Percentiles rank a stretch among this genome's conserved stretches.
Conservation (phyloP, 2,797 vertebrate species). For the Agapornis canus region DNA sequence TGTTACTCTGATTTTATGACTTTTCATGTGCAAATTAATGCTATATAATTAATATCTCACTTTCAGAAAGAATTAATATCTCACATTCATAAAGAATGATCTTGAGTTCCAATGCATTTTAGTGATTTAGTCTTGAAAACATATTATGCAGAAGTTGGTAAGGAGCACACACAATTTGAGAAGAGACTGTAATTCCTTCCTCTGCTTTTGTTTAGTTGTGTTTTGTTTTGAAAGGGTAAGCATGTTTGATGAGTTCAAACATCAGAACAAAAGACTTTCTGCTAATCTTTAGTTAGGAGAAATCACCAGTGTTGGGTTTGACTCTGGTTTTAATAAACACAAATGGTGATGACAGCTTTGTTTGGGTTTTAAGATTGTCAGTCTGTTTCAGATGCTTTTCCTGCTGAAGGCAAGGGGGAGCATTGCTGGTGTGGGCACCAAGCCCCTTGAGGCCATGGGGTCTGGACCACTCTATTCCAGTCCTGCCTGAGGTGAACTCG, state of each 20-base stretch:
- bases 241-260: conserved; percentile 18
- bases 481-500: neutral
- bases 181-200: neutral
- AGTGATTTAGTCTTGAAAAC: neutral
- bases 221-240: conserved; percentile 31
- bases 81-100: neutral
- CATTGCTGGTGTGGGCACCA: neutral
- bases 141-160: neutral
- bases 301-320: conserved; percentile 35
- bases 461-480: neutral
- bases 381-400: neutral
- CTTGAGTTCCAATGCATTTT: neutral
- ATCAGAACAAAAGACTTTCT: conserved; percentile 37
- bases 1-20: neutral
- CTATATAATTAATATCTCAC: neutral
- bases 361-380: conserved; percentile 6
- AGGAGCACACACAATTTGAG: neutral
- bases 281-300: conserved; percentile 31
- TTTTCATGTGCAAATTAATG: neutral
- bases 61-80: neutral
- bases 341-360: conserved; percentile 12
- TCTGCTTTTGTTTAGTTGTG: neutral
- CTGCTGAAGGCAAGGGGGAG: neutral
- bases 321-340: conserved; percentile 45
- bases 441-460: neutral